Percentiles rank a stretch among this genome's conserved stretches.
Evolutionary conservation across 1,140 invertebrate species (phyloP).

Genomic region (Halictus rubicundus): DNA sequence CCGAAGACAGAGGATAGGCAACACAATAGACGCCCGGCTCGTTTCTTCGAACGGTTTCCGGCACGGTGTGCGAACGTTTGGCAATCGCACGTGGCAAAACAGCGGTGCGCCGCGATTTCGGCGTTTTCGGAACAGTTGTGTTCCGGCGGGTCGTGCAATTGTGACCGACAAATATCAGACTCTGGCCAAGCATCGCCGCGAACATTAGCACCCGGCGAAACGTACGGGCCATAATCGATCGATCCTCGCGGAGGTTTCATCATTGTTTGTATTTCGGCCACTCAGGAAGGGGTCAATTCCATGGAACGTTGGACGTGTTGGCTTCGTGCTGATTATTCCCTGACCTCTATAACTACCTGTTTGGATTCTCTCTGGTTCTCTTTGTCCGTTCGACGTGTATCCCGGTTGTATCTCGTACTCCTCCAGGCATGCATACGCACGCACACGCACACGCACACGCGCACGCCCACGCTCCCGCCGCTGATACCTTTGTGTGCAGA

Average conservation of each 20-base stretch:
- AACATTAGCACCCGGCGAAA: conserved; percentile 53
- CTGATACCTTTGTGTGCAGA: not conserved
- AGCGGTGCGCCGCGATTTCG: not conserved
- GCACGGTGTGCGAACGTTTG: not conserved
- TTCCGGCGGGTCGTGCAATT: conserved; percentile 23
- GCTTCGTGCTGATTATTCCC: conserved; percentile 70
- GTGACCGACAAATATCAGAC: conserved; percentile 50
- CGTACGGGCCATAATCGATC: conserved; percentile 68
- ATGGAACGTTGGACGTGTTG: conserved; percentile 55
- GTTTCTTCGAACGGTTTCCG: not conserved
- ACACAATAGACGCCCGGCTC: too few species aligned
- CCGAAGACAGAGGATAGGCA: too few species aligned
- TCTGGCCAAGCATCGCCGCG: conserved; percentile 46
- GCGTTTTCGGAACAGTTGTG: conserved; percentile 37
- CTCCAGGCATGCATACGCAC: not conserved
- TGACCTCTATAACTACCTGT: conserved; percentile 52
- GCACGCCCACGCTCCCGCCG: too few species aligned
- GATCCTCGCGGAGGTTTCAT: conserved; percentile 65
- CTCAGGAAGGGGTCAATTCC: conserved; percentile 64
- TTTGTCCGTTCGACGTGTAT: not conserved
- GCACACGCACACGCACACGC: too few species aligned
- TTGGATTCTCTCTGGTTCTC: conserved; percentile 23
- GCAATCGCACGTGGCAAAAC: conserved; percentile 28
- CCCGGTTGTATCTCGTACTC: not conserved
- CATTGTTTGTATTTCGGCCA: conserved; percentile 70